A percentile compares a stretch with the other conserved stretches of the same genome.
Conservation (phyloP, 2,113 vertebrate genomes). For the Perca flavescens region DNA sequence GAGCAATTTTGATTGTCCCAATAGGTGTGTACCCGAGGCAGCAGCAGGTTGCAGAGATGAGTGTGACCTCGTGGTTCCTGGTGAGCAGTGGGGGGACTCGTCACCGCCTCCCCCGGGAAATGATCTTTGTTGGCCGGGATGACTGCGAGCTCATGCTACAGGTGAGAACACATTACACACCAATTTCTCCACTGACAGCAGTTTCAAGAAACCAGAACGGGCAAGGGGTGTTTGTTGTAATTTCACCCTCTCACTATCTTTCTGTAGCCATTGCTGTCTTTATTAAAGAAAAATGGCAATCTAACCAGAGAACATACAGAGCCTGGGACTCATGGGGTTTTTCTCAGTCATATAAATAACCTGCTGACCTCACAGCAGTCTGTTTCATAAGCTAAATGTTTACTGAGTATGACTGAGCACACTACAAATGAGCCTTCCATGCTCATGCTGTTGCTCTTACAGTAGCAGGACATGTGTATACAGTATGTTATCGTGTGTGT, state of each 20-base stretch:
- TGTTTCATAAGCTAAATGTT: conserved; percentile 17
- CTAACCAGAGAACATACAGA: conserved; percentile 1
- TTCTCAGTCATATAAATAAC: conserved; percentile 7
- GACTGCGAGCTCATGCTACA: conserved; percentile 99
- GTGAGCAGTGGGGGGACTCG: conserved; percentile 98
- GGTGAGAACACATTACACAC: conserved; percentile 82
- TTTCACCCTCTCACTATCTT: background rate
- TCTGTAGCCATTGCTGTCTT: background rate
- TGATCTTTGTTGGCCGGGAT: conserved; percentile 99
- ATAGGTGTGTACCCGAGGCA: conserved; percentile 48
- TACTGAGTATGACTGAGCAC: background rate
- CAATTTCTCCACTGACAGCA: background rate
- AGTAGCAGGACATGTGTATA: conserved; percentile 12
- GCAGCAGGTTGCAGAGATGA: conserved; percentile 89
- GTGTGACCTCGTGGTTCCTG: conserved; percentile 99
- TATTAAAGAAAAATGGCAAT: background rate
- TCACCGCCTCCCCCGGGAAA: conserved; percentile 96
- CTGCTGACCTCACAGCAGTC: background rate
- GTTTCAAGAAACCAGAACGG: background rate
- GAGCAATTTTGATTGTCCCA: background rate
- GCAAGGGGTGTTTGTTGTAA: background rate
- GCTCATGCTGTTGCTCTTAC: background rate
- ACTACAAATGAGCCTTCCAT: background rate
- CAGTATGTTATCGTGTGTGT: conserved; percentile 11
- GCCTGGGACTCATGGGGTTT: conserved; percentile 8